A percentile compares a stretch with the other conserved stretches of the same genome.
phyloP scores from a whole-genome alignment of 2,113 vertebrate species.

The Gorsachius goisagi region DNA sequence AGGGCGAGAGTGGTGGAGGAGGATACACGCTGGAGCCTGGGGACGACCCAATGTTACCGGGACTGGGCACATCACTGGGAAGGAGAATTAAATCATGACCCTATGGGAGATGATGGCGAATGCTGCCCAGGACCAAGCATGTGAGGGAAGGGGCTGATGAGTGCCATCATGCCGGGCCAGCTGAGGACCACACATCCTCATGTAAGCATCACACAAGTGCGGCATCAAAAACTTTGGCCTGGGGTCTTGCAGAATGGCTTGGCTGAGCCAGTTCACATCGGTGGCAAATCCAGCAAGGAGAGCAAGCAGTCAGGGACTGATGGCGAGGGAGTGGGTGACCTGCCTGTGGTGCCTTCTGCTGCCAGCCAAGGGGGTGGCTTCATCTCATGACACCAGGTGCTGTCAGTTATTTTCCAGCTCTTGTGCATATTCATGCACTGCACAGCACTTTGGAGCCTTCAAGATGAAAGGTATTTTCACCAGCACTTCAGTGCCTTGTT shows the following conservation, averaged over 20 bases:
- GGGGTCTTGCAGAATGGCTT: not conserved
- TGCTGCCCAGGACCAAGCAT: not conserved
- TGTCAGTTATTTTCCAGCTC: not conserved
- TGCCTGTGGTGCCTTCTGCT: not conserved
- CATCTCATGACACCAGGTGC: not conserved
- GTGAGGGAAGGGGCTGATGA: not conserved
- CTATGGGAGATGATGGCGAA: not conserved
- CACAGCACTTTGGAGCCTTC: not conserved
- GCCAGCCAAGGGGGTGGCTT: not conserved
- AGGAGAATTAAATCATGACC: not conserved
- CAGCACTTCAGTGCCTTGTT: conserved; percentile 26
- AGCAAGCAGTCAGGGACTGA: not conserved
- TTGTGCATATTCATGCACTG: not conserved
- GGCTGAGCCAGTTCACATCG: not conserved
- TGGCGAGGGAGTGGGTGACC: not conserved
- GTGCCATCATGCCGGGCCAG: not conserved
- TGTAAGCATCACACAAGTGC: not conserved
- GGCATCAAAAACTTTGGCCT: not conserved
- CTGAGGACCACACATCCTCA: not conserved
- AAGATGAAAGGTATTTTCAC: conserved; percentile 54
- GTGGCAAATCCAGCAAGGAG: not conserved
- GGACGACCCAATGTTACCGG: rapidly evolving
- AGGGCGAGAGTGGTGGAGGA: not conserved
- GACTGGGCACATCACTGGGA: not conserved
- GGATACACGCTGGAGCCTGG: not conserved